phyloP scores from a whole-genome alignment of 2,888 invertebrate genomes.

The Brachynemurus nebulosus region DNA sequence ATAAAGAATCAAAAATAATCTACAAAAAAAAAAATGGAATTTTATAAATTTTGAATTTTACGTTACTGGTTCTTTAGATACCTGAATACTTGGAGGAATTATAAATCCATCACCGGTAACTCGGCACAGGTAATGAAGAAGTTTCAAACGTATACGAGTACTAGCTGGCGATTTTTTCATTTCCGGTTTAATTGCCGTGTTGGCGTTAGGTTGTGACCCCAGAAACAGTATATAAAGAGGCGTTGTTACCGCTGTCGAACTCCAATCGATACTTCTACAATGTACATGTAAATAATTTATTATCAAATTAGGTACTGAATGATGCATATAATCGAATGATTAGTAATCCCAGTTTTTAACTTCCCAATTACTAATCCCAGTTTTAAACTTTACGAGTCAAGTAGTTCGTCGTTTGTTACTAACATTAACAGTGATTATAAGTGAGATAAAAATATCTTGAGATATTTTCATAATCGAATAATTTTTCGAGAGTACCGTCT shows the following conservation, averaged over 20 bases:
- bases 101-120: conserved; percentile 55
- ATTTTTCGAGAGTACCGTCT: no score
- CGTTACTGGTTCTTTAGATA: conserved; percentile 26
- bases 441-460: no score
- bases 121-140: conserved; percentile 69
- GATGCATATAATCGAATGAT: no score
- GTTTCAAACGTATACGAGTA: conserved; percentile 69
- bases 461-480: no score
- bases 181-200: conserved; percentile 43
- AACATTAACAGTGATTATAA: no score
- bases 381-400: no score
- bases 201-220: conserved; percentile 40
- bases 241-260: conserved; percentile 47
- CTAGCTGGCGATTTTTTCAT: conserved; percentile 65
- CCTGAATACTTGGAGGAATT: conserved; percentile 71
- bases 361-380: no score
- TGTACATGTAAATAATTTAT: no score
- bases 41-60: background rate
- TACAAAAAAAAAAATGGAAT: conserved; percentile 27
- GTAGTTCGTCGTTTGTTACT: no score
- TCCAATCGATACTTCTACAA: conserved; percentile 64
- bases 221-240: conserved; percentile 70
- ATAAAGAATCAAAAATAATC: conserved; percentile 79
- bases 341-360: no score
- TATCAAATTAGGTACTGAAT: no score